These are phyloP conservation scores for Epinephelus moara DNA, from an alignment of 2,113 vertebrate species.

Conservation along the genomic window DNA sequence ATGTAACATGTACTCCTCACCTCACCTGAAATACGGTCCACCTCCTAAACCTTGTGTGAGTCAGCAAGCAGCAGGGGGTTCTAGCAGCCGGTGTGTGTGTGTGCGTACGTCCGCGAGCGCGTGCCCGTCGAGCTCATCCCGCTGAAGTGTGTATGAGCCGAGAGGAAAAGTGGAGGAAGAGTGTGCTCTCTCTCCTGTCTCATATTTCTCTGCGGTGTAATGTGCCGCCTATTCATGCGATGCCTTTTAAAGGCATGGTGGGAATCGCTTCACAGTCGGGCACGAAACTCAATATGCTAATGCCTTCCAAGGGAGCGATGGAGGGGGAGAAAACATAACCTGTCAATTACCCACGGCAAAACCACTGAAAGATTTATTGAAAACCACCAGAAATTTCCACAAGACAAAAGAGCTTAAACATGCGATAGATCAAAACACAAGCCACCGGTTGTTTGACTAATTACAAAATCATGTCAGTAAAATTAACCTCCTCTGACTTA, in stretches of 20 bases:
- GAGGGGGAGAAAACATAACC: slow-evolving; percentile 71
- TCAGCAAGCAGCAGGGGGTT: slow-evolving; percentile 47
- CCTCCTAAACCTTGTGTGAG: slow-evolving; percentile 51
- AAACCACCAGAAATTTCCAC: slow-evolving; percentile 48
- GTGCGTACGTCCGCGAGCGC: slow-evolving; percentile 1
- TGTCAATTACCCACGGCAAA: slow-evolving; percentile 73
- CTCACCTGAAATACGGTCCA: slow-evolving; percentile 29
- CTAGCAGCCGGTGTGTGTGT: slow-evolving; percentile 6
- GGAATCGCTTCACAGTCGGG: slow-evolving; percentile 69
- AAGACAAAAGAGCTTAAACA: slow-evolving; percentile 53
- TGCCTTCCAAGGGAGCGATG: slow-evolving; percentile 61
- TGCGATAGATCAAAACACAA: slow-evolving; percentile 47
- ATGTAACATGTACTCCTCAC: slow-evolving; percentile 29
- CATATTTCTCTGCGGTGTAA: slow-evolving; percentile 66
- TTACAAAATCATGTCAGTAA: slow-evolving; percentile 46
- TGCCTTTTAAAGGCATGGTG: slow-evolving; percentile 72
- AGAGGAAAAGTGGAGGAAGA: slow-evolving; percentile 39
- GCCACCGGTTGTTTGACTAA: slow-evolving; percentile 47
- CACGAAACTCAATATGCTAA: slow-evolving; percentile 75
- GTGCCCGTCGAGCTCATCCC: slow-evolving; percentile 18
- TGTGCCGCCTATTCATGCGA: slow-evolving; percentile 64
- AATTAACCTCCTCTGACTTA: slow-evolving; percentile 51
- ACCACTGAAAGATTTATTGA: slow-evolving; percentile 64
- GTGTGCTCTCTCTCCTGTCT: slow-evolving; percentile 45
- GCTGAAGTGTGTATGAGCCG: slow-evolving; percentile 37